phyloP scores from a whole-genome alignment of 2,888 invertebrate genomes.

The Phalera bucephala region DNA sequence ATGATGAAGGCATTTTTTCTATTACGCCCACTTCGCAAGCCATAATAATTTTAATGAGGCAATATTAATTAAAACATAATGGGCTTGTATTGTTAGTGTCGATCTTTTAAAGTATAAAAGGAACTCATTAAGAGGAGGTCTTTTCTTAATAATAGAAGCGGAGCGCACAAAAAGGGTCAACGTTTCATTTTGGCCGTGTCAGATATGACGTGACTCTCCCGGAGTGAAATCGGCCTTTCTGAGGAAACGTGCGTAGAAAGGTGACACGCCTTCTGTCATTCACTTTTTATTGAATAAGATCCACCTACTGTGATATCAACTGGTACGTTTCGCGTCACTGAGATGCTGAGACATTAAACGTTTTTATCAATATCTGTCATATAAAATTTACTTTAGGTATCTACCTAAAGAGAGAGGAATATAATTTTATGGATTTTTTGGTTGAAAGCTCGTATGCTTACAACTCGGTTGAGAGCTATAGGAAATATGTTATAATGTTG shows the following conservation, averaged over 20 bases:
- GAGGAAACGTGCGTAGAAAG: constrained; percentile 42
- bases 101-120: constrained; percentile 58
- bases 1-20: background rate
- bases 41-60: constrained; percentile 34
- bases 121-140: constrained; percentile 60
- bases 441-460: too few species aligned
- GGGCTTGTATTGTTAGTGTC: constrained; percentile 54
- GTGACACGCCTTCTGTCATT: constrained; percentile 44
- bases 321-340: constrained; percentile 11
- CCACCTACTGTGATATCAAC: constrained; percentile 30
- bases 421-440: too few species aligned
- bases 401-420: too few species aligned
- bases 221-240: constrained; percentile 44
- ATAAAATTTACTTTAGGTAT: background rate
- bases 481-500: too few species aligned
- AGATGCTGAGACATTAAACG: constrained; percentile 3
- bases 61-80: constrained; percentile 46
- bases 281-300: constrained; percentile 40
- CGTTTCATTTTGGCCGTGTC: constrained; percentile 52
- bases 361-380: background rate
- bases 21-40: constrained; percentile 4
- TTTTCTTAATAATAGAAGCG: constrained; percentile 53
- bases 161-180: constrained; percentile 59
- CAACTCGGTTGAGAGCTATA: too few species aligned
- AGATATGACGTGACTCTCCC: constrained; percentile 50